phyloP scores from a whole-genome alignment of 2,888 invertebrate genomes.

The Xanthia icteritia region DNA sequence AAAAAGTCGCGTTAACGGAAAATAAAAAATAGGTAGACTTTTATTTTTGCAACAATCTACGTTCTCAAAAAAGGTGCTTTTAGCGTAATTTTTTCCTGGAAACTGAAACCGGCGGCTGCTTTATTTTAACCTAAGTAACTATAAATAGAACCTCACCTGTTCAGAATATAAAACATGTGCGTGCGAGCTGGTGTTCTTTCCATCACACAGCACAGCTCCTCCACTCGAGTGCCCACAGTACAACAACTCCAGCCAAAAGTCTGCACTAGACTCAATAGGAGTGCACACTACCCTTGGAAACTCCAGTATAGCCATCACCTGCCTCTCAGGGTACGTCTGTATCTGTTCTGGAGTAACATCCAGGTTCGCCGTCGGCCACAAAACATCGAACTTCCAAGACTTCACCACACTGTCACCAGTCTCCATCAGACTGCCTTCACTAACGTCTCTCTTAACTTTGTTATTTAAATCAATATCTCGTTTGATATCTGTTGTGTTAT shows the following conservation, averaged over 20 bases:
- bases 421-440: slow-evolving; percentile 82
- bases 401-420: slow-evolving; percentile 85
- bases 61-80: neutral
- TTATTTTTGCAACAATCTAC: neutral
- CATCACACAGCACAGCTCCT: slow-evolving; percentile 93
- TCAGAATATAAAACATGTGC: slow-evolving; percentile 94
- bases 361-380: slow-evolving; percentile 94
- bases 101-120: no score
- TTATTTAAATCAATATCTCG: slow-evolving; percentile 56
- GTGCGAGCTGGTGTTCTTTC: slow-evolving; percentile 87
- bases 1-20: neutral
- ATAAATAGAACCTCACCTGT: slow-evolving; percentile 88
- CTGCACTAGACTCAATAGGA: slow-evolving; percentile 91
- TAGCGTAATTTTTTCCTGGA: neutral
- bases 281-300: slow-evolving; percentile 93
- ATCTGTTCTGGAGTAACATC: slow-evolving; percentile 94
- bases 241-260: slow-evolving; percentile 94
- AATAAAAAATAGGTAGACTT: neutral
- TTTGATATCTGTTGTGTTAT: slow-evolving; percentile 72
- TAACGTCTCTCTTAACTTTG: slow-evolving; percentile 77
- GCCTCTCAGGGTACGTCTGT: slow-evolving; percentile 94
- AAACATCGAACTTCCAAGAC: slow-evolving; percentile 93
- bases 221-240: slow-evolving; percentile 93
- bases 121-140: neutral
- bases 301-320: slow-evolving; percentile 93